Base-by-base conservation (phyloP, 92 coral and sea anemone species). In the Epizoanthus rinbou region DNA sequence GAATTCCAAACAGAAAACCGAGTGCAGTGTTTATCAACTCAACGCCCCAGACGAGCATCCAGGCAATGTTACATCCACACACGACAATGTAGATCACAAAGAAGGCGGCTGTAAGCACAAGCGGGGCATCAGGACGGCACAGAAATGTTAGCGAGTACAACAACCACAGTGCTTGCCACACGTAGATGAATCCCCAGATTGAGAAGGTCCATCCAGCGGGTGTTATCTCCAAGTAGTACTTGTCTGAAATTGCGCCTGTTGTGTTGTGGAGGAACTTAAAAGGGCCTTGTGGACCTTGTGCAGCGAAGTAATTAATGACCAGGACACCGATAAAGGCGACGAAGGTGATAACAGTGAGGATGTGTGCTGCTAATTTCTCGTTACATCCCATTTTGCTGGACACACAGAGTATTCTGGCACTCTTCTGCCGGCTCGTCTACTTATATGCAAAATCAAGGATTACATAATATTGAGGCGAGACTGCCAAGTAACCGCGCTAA, bases 191-290 rank as follows among this genome's bases (percentile, higher is more conserved):
- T 14, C 92, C 95, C 98, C 98, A 95, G 22, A 95, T 87, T 9
- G 95, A 87, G 83, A 95, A 95, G 8, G 98, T 94, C 98, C 98
- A 95, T 28, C 94, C 94, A 4, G 98, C 92, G 17, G 98, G 98
- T 6, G 98, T 95, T 17, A 95, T 91, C 47, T 91, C 93, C 41
- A 93, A 81, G 73, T 86, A 80, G 41, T 85, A 93, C 54, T 69
- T 83, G 60, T 86, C 88, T 8, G 94, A 91, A 8, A 91, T 89
- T 23, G 85, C 90, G 3, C 94, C 91, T 35, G 94, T 91, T 4
- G 87, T 73, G 39, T 47, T 47, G 54, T 47, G 54, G 54, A 47
- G 54, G 54, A 47, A 47, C 54, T 47, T 47, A 47, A 47, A 47
- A 10, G 54, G 54, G 1, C 54, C 54, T 47, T 47, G 0, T 2